Conservation (phyloP, 2,888 invertebrate genomes). For the Sinohyriopsis cumingii region DNA sequence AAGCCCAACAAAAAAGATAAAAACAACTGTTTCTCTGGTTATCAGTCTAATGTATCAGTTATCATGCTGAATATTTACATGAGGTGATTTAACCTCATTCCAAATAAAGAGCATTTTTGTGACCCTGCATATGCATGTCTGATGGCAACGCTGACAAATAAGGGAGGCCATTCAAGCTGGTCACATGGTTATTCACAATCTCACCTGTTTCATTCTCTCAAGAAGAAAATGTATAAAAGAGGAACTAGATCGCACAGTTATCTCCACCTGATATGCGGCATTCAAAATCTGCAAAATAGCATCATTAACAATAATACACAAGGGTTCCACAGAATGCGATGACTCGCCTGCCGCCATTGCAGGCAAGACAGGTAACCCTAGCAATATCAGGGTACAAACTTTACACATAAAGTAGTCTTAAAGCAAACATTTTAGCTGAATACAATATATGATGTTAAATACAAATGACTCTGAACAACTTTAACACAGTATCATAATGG, state of each 20-base stretch:
- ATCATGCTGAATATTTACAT: too few species aligned
- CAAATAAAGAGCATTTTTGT: too few species aligned
- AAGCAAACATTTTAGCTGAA: too few species aligned
- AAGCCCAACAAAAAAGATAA: too few species aligned
- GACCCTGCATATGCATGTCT: too few species aligned
- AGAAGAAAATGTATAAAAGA: slow-evolving; percentile 79
- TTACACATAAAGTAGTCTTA: too few species aligned
- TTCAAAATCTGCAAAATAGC: slow-evolving; percentile 73
- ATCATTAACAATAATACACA: neutral
- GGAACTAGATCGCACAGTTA: slow-evolving; percentile 79
- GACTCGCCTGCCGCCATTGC: neutral
- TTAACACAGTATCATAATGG: too few species aligned
- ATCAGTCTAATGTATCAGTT: too few species aligned
- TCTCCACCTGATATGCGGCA: slow-evolving; percentile 83
- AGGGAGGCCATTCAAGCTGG: neutral
- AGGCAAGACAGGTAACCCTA: neutral
- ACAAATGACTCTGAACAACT: too few species aligned
- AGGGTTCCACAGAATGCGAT: neutral
- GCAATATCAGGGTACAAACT: neutral
- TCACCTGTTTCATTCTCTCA: slow-evolving; percentile 78
- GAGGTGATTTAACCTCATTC: too few species aligned
- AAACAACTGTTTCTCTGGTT: too few species aligned
- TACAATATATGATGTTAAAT: too few species aligned
- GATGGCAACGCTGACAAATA: neutral
- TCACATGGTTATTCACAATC: slow-evolving; percentile 1